Conservation (phyloP, 2,113 vertebrate species). For the Vidua chalybeata region DNA sequence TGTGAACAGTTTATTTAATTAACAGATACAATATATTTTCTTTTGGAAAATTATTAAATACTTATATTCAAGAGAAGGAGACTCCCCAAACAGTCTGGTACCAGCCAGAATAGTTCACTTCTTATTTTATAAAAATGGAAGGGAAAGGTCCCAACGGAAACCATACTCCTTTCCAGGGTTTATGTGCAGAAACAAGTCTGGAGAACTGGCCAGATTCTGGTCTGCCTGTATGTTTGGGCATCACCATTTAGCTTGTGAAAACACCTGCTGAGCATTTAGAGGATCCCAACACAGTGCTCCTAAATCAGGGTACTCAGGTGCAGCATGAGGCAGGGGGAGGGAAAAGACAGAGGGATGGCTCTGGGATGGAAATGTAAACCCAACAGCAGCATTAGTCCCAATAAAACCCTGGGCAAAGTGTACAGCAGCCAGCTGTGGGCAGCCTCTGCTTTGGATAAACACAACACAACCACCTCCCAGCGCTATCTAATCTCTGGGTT, state of each 20-base stretch:
- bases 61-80: conserved; percentile 44
- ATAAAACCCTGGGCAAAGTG: neutral
- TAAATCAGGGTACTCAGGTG: neutral
- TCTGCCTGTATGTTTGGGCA: neutral
- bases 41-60: conserved; percentile 34
- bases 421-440: conserved; percentile 5
- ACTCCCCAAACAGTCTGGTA: neutral
- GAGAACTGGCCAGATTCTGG: neutral
- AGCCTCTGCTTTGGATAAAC: neutral
- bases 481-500: neutral
- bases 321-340: neutral
- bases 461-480: neutral
- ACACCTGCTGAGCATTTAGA: neutral
- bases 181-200: neutral
- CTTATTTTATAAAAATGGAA: neutral
- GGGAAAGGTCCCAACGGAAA: neutral
- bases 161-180: conserved; percentile 12
- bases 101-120: conserved; percentile 4
- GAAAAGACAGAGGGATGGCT: neutral
- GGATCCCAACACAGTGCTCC: neutral
- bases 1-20: conserved; percentile 18
- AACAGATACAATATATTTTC: conserved; percentile 42
- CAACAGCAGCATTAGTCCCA: neutral
- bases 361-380: neutral
- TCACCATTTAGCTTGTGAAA: neutral